Percentiles rank a stretch among this genome's conserved stretches.
Conservation (phyloP, 2,113 vertebrate species). For the Lanius ludovicianus region DNA sequence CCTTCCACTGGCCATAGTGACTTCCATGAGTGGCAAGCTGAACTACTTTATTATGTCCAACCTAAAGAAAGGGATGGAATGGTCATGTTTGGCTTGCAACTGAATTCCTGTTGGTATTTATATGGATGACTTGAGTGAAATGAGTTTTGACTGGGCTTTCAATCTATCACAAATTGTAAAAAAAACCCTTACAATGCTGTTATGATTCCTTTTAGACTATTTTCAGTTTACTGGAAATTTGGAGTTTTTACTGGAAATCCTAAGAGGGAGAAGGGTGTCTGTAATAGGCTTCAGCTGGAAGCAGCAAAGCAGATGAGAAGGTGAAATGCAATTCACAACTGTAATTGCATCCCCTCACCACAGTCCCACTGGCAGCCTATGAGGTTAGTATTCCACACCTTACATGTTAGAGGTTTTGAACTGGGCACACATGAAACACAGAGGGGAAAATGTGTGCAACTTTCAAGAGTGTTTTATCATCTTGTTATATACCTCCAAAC, state of each 20-base stretch:
- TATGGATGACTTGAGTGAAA: background rate
- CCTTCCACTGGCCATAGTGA: background rate
- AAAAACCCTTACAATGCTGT: background rate
- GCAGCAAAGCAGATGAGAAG: background rate
- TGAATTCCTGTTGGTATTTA: background rate
- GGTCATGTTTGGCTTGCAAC: background rate
- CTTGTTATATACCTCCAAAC: background rate
- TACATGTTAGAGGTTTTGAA: background rate
- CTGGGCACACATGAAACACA: background rate
- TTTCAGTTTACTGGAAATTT: background rate
- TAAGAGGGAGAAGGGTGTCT: background rate
- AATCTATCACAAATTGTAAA: background rate
- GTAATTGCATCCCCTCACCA: background rate
- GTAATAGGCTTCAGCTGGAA: background rate
- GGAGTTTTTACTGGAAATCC: background rate
- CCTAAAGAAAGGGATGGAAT: background rate
- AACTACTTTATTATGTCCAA: background rate
- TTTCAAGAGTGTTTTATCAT: background rate
- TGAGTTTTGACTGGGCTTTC: background rate
- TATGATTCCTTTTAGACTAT: background rate
- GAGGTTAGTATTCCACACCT: background rate
- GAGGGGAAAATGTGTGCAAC: background rate
- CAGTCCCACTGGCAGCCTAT: background rate
- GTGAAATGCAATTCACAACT: background rate
- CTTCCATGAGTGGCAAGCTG: background rate